A percentile compares a stretch with the other conserved stretches of the same genome.
These are phyloP conservation scores for Nasonia oneida DNA, from an alignment of 2,888 invertebrate genomes.

Conservation along the genomic window DNA sequence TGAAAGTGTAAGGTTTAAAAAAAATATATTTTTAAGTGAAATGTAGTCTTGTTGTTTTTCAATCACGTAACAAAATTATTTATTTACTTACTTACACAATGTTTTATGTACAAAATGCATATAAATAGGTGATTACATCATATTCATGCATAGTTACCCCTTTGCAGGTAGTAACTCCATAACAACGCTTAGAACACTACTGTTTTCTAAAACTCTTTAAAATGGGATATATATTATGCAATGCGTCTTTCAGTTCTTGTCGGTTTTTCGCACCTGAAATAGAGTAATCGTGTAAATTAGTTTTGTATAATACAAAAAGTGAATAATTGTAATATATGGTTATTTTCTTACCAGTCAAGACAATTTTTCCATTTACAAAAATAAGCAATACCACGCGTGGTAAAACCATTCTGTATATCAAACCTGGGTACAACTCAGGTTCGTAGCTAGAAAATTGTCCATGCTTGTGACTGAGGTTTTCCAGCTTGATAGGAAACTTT, in stretches of 20 bases:
- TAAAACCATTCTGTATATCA: slow-evolving; percentile 98
- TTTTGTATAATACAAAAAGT: not conserved
- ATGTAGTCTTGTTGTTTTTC: slow-evolving; percentile 33
- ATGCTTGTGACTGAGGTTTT: slow-evolving; percentile 87
- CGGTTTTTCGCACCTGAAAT: slow-evolving; percentile 92
- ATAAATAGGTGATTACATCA: slow-evolving; percentile 40
- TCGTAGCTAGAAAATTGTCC: slow-evolving; percentile 94
- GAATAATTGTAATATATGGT: not conserved
- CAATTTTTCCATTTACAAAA: slow-evolving; percentile 99
- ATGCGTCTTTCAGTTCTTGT: slow-evolving; percentile 94
- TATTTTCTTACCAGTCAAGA: slow-evolving; percentile 86
- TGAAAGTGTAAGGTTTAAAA: slow-evolving; percentile 48
- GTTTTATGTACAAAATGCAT: slow-evolving; percentile 40
- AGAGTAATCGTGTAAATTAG: slow-evolving; percentile 25
- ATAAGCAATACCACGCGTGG: slow-evolving; percentile 97
- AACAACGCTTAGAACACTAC: slow-evolving; percentile 72
- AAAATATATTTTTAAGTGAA: slow-evolving; percentile 64
- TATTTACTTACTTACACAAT: slow-evolving; percentile 38
- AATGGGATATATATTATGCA: slow-evolving; percentile 97
- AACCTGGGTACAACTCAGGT: slow-evolving; percentile 98
- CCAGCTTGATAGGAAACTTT: slow-evolving; percentile 87
- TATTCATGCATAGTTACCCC: not conserved
- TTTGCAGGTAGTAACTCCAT: not conserved
- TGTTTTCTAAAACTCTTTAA: slow-evolving; percentile 95
- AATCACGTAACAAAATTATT: slow-evolving; percentile 56